phyloP scores from a whole-genome alignment of 2,113 vertebrate genomes.

The Crocuta crocuta region DNA sequence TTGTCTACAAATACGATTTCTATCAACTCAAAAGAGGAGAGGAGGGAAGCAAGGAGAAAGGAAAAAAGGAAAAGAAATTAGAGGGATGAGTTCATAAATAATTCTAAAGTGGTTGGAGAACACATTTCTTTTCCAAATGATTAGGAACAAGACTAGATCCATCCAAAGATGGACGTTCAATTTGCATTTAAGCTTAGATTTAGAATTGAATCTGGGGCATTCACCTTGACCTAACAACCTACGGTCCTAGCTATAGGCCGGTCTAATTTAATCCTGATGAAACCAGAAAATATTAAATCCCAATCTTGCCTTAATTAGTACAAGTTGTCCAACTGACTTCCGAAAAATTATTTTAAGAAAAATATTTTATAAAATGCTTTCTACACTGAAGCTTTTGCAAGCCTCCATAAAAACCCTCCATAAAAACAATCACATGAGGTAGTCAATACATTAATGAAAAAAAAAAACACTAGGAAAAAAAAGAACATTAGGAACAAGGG shows the following conservation, averaged over 20 bases:
- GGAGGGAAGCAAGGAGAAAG: neutral
- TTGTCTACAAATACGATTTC: conserved; percentile 48
- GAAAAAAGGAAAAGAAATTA: neutral
- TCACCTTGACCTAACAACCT: neutral
- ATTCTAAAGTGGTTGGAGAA: neutral
- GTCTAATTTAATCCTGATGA: neutral
- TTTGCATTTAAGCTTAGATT: neutral
- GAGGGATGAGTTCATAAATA: neutral
- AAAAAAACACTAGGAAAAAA: neutral
- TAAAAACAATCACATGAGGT: neutral
- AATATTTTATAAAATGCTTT: neutral
- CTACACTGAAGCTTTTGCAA: conserved; percentile 12
- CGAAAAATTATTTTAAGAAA: neutral
- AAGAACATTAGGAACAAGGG: neutral
- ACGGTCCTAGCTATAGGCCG: neutral
- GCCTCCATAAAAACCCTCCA: neutral
- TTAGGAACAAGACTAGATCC: neutral
- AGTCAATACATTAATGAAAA: neutral
- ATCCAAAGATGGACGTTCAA: neutral
- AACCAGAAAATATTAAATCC: neutral
- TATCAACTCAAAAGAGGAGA: neutral
- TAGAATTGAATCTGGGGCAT: neutral
- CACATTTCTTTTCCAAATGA: neutral
- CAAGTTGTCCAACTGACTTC: neutral
- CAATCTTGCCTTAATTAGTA: neutral